Evolutionary conservation across 2,797 vertebrate species (phyloP), one percentile per base, ranked within the genome.

Genomic region (Lagodon rhomboides): DNA sequence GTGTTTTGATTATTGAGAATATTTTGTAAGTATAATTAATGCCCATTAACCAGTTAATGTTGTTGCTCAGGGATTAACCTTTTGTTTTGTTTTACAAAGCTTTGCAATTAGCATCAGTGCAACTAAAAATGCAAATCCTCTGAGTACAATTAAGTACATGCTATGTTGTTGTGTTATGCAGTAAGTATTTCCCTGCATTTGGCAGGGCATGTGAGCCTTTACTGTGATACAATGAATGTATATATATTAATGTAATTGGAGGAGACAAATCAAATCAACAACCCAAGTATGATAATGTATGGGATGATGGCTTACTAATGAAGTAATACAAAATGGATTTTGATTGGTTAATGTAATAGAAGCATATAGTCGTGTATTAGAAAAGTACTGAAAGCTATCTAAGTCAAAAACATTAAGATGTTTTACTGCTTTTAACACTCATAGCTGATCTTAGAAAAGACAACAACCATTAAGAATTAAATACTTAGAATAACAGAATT

Each of bases 1-100:
- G 67, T 86, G 56, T 71, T 8, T 49, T 43, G 17, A 56, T 67
- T 13, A 46, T 38, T 49, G 5, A 61, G 20, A 25, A 53, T 54
- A 27, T 73, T 69, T 76, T 69, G 12, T 63, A 20, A 62, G 75
- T 3, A 46, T 70, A 34, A 74, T 62, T 46, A 58, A 73, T 72
- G 20, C 43, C 68, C 15, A 46, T 73, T 71, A 38, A 46, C 13
- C 44, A 75, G 16, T 77, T 70, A 38, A 68, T 60, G 38, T 15
- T 72, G 17, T 34, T 67, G 18, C 18, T 38, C 34, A 11, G 43
- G 23, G 25, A 65, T 76, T 62, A 41, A 67, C 41, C 12, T 23
- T 69, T 73, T 68, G 1, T 12, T 46, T 64, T 44, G 1, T 70
- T 73, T 68, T 22, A 53, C 23, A 68, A 3, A 58, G 16, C 58